Base-by-base conservation (phyloP, 1,140 invertebrate genomes). In the Cherax destructor region DNA sequence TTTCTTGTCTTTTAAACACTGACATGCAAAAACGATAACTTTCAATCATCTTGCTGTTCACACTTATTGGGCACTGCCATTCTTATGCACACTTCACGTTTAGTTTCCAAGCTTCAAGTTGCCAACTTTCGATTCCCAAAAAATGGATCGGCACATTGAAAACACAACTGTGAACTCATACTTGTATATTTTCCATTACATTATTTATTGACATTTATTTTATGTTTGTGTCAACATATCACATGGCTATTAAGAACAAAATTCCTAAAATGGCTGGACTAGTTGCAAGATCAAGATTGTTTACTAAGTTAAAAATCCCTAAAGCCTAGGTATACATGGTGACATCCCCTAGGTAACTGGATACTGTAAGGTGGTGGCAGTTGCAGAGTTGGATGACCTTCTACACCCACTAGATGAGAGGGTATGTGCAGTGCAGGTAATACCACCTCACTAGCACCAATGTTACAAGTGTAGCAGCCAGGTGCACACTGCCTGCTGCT, bases 391-490 rank as follows among this genome's bases (percentile, higher is more conserved):
- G 18, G 69, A 72, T 5, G 69, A 72, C 69, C 69, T 72, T 72
- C 69, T 72, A 72, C 69, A 72, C 21, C 69, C 69, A 72, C 24
- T 72, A 72, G 69, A 72, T 72, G n/a, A n/a, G 69, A 18, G 69
- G 50, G 72, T 88, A 30, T 59, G 86, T 79, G 74, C 76, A 79
- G 77, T 88, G 76, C 86, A 80, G 76, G 86, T 80, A 69, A 80
- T 80, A 79, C 52, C 86, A 80, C 86, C 86, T 77, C 86, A 80
- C 78, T 50, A 80, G 86, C 86, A 88, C 85, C 72, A 65, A 74
- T 49, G 47, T 85, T 85, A 85, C 86, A 79, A 69, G 86, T 80
- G 86, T 65, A 80, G 86, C 86, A 80, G 86, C 86, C 85, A 78
- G 86, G 77, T 69, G 59, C 76, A 69, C 86, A 80, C 78, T 65